phyloP scores from a whole-genome alignment of 2,888 invertebrate genomes.

The Malacosoma neustria region DNA sequence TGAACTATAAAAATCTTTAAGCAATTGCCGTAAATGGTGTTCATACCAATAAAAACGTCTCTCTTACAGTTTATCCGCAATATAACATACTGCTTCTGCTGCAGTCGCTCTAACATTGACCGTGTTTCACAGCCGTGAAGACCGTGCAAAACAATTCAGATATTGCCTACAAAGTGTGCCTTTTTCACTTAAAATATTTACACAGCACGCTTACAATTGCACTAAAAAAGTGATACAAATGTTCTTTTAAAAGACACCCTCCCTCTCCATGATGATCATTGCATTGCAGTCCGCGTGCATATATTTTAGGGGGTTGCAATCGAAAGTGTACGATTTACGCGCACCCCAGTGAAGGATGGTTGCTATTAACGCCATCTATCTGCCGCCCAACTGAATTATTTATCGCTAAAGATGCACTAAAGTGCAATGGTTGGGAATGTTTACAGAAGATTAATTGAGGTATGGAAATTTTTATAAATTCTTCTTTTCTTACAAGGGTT shows the following conservation, averaged over 20 bases:
- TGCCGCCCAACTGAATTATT: slow-evolving; percentile 46
- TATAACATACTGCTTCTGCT: no score
- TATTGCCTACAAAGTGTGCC: no score
- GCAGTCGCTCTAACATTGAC: no score
- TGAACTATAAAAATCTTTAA: no score
- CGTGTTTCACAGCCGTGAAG: no score
- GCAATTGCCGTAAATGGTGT: no score
- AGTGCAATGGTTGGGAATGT: slow-evolving; percentile 20
- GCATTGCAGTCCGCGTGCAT: background rate
- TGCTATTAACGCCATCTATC: slow-evolving; percentile 52
- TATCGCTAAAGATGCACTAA: slow-evolving; percentile 46
- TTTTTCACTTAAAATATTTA: no score
- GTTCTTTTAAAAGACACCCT: background rate
- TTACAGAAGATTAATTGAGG: background rate
- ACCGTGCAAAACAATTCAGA: no score
- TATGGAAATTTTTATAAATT: background rate
- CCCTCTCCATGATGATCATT: background rate
- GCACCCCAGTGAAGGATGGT: slow-evolving; percentile 43
- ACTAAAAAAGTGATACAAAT: background rate
- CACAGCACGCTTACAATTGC: no score
- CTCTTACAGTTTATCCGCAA: no score
- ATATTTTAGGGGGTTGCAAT: slow-evolving; percentile 24
- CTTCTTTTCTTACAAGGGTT: no score
- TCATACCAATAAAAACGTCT: no score
- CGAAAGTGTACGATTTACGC: slow-evolving; percentile 64